Percentiles rank a stretch among this genome's conserved stretches.
These are phyloP conservation scores for Notocelia uddmanniana DNA, from an alignment of 2,888 invertebrate species.

Conservation along the genomic window DNA sequence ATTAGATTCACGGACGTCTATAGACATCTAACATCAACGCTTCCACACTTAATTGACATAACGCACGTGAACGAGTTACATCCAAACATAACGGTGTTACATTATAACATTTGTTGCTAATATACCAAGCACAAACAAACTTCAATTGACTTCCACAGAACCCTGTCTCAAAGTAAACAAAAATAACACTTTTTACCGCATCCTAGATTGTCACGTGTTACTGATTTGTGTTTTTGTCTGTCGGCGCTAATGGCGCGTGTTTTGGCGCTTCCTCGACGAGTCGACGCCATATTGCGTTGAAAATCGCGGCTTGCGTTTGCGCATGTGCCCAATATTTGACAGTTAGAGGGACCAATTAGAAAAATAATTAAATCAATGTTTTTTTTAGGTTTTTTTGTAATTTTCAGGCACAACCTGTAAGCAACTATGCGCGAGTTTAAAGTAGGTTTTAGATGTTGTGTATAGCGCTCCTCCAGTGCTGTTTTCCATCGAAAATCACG, in stretches of 20 bases:
- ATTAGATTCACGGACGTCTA: no score
- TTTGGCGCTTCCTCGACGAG: slow-evolving; percentile 70
- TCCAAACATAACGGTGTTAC: not conserved
- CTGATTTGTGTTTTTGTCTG: slow-evolving; percentile 70
- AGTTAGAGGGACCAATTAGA: not conserved
- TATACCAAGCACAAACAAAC: not conserved
- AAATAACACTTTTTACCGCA: slow-evolving; percentile 20
- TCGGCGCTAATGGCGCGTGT: slow-evolving; percentile 70
- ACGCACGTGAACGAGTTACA: not conserved
- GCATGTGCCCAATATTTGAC: slow-evolving; percentile 46
- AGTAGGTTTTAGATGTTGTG: no score
- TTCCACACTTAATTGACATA: no score
- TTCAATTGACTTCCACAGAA: slow-evolving; percentile 14
- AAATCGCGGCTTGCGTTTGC: slow-evolving; percentile 63
- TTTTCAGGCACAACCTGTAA: no score
- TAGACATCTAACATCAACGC: no score
- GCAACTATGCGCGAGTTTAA: no score
- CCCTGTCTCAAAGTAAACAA: slow-evolving; percentile 10
- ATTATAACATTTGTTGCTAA: not conserved
- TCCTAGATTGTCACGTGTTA: slow-evolving; percentile 69
- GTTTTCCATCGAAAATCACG: no score
- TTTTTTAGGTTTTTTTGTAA: no score
- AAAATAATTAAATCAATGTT: no score
- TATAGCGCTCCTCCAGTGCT: no score
- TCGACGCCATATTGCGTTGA: slow-evolving; percentile 66